Percentiles rank a stretch among this genome's conserved stretches.
These are phyloP conservation scores for Hypomecis atomaria DNA, from an alignment of 2,888 invertebrate genomes.

Conservation along the genomic window DNA sequence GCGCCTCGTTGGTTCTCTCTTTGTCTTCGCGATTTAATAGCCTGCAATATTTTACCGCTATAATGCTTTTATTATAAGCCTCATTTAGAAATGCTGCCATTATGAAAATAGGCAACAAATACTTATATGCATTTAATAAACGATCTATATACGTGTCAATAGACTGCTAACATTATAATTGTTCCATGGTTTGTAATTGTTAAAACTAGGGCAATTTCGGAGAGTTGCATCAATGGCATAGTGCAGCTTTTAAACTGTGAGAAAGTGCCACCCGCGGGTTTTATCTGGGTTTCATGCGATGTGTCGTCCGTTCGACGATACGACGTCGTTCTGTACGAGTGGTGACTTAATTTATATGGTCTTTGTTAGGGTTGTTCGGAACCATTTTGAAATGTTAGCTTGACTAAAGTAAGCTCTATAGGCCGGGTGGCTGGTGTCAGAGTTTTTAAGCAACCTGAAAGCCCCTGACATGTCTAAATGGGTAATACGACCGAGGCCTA, in stretches of 20 bases:
- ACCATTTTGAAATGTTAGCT: background rate
- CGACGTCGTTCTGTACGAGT: conserved; percentile 24
- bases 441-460: too few species aligned
- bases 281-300: conserved; percentile 54
- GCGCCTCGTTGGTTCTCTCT: background rate
- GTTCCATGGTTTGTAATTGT: background rate
- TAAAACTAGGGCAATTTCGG: background rate
- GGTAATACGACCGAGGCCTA: too few species aligned
- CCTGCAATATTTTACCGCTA: conserved; percentile 2
- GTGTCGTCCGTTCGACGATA: conserved; percentile 37
- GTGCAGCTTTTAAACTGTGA: conserved; percentile 8
- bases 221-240: conserved; percentile 36
- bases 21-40: background rate
- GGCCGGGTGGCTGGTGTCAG: too few species aligned
- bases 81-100: background rate
- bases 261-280: conserved; percentile 45
- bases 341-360: conserved; percentile 5
- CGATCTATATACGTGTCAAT: too few species aligned
- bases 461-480: too few species aligned
- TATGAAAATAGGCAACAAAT: too few species aligned
- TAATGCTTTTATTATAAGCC: conserved; percentile 4
- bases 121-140: too few species aligned
- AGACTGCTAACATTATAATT: too few species aligned
- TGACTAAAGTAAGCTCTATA: background rate
- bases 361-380: conserved; percentile 17